These are phyloP conservation scores for Eupithecia vulgata DNA, from an alignment of 2,888 invertebrate genomes.

Conservation along the genomic window DNA sequence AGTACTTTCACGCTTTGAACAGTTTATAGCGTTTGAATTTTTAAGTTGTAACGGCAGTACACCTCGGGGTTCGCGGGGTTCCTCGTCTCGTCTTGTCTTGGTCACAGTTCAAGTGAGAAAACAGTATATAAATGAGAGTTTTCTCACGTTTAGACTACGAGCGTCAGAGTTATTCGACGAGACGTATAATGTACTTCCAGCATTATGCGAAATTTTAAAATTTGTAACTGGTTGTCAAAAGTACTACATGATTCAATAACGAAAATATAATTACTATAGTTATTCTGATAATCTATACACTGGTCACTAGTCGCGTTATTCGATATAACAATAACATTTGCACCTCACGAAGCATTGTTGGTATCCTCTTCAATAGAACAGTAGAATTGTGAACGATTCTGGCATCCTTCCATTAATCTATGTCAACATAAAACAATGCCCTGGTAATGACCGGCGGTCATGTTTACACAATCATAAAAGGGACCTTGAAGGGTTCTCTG, in stretches of 20 bases:
- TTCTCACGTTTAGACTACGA: no score
- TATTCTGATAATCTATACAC: neutral
- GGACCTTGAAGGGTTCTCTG: conserved; percentile 3
- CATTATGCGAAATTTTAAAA: no score
- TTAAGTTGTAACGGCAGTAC: neutral
- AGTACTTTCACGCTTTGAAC: neutral
- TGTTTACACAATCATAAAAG: conserved; percentile 13
- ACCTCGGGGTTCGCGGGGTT: neutral
- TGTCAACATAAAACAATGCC: conserved; percentile 10
- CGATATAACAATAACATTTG: neutral
- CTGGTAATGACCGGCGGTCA: conserved; percentile 3
- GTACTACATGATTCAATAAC: neutral
- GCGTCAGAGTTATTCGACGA: no score
- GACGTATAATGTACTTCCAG: no score
- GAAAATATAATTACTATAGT: neutral
- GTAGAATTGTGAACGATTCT: conserved; percentile 1
- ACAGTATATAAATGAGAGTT: no score
- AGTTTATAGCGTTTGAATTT: no score
- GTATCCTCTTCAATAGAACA: conserved; percentile 6
- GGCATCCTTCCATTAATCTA: conserved; percentile 1
- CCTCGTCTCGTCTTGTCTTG: neutral
- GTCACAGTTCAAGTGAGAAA: no score
- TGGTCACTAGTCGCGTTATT: neutral
- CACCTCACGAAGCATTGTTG: neutral
- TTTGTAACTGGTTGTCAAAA: no score